Base-by-base conservation (phyloP, 1,140 invertebrate species). In the Capitella teleta region DNA sequence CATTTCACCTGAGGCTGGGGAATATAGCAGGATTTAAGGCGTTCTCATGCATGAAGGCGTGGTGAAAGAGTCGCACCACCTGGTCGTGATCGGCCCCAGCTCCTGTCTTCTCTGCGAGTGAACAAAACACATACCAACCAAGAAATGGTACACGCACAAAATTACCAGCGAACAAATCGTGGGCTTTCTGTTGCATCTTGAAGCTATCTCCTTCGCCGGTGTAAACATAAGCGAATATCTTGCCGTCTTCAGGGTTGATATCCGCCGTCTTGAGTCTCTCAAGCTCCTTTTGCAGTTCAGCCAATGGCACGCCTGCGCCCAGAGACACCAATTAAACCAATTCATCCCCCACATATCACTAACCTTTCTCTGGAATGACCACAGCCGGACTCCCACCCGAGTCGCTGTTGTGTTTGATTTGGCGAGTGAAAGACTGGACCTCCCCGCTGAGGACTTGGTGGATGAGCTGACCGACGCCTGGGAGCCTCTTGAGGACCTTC, bases 41-140 rank as follows among this genome's bases (percentile, higher is more conserved):
- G 41, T 67, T 68, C 47, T 68, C 66, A 47, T 68, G 64, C 25
- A 68, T 57, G 44, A 68, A 68, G 5, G 57, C 61, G 21, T 59
- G 51, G 23, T 63, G 57, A 37, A 61, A 61, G 42, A 60, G 55
- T 30, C 51, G 55, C 3, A 67, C 64, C 1, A 67, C 28, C 16
- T 43, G 21, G 30, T 67, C 64, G 38, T 68, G 66, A 2, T 67
- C 59, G 0, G 53, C 45, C 0, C 60, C 60, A 41, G 58, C 41
- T 1, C 60, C 63, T 1, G 54, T 52, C 37, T 61, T 60, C 42
- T 67, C 66, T 68, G 57, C 26, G 57, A 59, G 6, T 40, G 46
- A 40, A 18, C 28, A 30, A n/a, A 12, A 30, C n/a, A 3, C 5
- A 28, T 28, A 16, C 6, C 1, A 23, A 37, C 14, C n/a, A 21